These are phyloP conservation scores for Intellagama lesueurii DNA, from an alignment of 2,797 vertebrate species.

Conservation along the genomic window DNA sequence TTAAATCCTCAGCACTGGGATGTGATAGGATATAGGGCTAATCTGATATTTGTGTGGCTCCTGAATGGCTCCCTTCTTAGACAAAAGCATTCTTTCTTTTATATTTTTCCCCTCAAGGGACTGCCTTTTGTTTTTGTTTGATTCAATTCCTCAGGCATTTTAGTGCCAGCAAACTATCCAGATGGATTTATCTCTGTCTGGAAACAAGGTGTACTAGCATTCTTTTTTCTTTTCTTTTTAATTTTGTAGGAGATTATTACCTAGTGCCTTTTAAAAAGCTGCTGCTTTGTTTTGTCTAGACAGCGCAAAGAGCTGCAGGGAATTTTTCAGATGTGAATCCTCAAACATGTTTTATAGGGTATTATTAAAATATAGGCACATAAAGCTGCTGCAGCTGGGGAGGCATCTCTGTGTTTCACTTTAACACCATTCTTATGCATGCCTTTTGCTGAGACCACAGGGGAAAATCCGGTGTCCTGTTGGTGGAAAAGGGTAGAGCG, in stretches of 20 bases:
- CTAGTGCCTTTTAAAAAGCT: conserved; percentile 75
- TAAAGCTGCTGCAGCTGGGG: conserved; percentile 24
- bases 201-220: conserved; percentile 73
- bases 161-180: conserved; percentile 71
- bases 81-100: conserved; percentile 75
- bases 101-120: conserved; percentile 66
- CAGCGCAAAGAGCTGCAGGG: conserved; percentile 71
- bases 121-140: conserved; percentile 69
- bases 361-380: conserved; percentile 67
- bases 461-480: not conserved
- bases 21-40: conserved; percentile 58
- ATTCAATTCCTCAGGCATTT: conserved; percentile 47
- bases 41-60: conserved; percentile 61
- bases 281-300: conserved; percentile 84
- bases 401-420: conserved; percentile 47
- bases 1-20: conserved; percentile 38
- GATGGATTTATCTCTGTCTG: conserved; percentile 77
- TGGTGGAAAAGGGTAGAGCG: not conserved
- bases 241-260: conserved; percentile 77
- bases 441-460: fast-evolving
- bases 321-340: conserved; percentile 73
- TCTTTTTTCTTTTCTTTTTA: not conserved
- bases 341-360: conserved; percentile 68
- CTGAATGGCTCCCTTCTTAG: conserved; percentile 66
- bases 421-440: not conserved